Evolutionary conservation across 2,888 invertebrate species (phyloP), one percentile per base, ranked within the genome.

Genomic region (Yponomeuta malinellus): DNA sequence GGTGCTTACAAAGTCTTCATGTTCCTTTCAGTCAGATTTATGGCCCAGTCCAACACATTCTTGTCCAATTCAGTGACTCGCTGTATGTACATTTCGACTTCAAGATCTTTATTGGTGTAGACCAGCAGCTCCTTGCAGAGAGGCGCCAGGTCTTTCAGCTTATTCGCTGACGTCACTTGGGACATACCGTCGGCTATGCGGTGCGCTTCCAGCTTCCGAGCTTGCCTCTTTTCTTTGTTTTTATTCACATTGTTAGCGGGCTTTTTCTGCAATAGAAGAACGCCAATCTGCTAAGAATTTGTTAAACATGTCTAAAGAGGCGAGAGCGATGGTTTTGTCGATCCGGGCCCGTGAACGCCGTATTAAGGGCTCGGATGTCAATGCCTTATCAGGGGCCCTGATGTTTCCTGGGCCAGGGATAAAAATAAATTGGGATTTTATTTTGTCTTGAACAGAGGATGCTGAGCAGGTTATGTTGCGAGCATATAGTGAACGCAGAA

Each of bases 21-120:
- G 84, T 97, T 97, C 74, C 93, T 92, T 82, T 96, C 95, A 73
- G 96, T 95, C 43, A 97, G 91, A 77, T 95, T 93, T 78, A 96
- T 95, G 68, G 95, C 94, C 96, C 96, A 96, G 59, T 95, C 89
- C 52, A 94, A 83, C 9, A 93, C 91, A 72, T 88, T 87, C 71
- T 93, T 87, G 70, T 93, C 92, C 70, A 96, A 84, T 72, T 95
- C 88, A 68, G 84, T 83, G 9, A 94, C 94, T 78, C 85, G 90
- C 75, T 93, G 92, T 72, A 95, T 95, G 75, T 89, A 93, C 77
- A 96, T 91, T 66, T 93, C 91, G 6, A 94, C 93, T 71, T 91
- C 90, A 59, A 94, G 79, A 64, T 94, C 94, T 80, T 94, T 93
- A 78, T 94, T 93, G 69, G 88, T 92, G 82, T 93, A 96, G 69